These are phyloP conservation scores for Scaptodrosophila latifasciaeformis DNA, from an alignment of 2,888 invertebrate species.

Conservation along the genomic window DNA sequence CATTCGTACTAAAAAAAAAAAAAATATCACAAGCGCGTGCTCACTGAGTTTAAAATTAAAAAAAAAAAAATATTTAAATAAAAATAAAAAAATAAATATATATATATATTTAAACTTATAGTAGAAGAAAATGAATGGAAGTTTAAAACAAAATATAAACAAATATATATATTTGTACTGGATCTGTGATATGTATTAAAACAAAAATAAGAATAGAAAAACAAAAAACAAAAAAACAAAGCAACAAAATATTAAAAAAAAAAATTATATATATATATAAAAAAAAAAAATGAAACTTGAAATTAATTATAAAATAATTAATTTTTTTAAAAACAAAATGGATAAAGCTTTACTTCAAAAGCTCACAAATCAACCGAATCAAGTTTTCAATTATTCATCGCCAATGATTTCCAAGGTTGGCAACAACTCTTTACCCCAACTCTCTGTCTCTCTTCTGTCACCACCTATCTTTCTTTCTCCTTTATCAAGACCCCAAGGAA, in stretches of 20 bases:
- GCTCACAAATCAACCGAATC: constrained; percentile 30
- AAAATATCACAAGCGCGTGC: constrained; percentile 45
- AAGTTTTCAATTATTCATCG: background rate
- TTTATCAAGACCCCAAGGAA: too few relatives aligned
- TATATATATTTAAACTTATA: constrained; percentile 52
- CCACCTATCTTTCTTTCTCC: background rate
- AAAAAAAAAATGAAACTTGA: constrained; percentile 42
- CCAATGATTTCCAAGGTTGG: too few relatives aligned
- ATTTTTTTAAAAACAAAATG: constrained; percentile 50
- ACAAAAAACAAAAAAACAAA: constrained; percentile 38
- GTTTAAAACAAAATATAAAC: constrained; percentile 35
- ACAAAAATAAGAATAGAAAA: constrained; percentile 42
- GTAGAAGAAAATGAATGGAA: constrained; percentile 36
- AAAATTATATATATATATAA: constrained; percentile 49
- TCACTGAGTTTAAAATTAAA: constrained; percentile 50
- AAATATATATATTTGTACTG: constrained; percentile 72
- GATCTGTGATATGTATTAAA: constrained; percentile 75
- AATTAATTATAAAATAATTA: constrained; percentile 65
- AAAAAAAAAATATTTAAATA: constrained; percentile 28
- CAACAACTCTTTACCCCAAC: background rate
- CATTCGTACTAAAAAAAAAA: constrained; percentile 44
- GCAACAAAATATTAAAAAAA: constrained; percentile 45
- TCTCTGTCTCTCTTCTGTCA: background rate
- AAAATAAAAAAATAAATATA: too few relatives aligned
- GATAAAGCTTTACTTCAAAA: constrained; percentile 49